A percentile compares a stretch with the other conserved stretches of the same genome.
Evolutionary conservation across 2,113 vertebrate genomes (phyloP).

Genomic region (Xenus cinereus): DNA sequence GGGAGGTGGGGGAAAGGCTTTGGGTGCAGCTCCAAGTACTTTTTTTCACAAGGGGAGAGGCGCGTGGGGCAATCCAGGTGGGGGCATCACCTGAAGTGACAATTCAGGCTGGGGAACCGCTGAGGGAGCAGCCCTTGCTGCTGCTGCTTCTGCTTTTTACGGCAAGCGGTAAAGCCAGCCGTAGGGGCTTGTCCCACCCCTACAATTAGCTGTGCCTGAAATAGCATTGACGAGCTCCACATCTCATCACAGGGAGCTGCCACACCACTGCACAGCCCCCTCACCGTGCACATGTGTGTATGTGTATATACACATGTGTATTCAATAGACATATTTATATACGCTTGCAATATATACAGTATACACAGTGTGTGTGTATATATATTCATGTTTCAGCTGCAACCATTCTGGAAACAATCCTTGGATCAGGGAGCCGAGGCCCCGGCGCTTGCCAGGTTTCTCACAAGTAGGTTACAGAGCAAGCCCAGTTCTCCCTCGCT

Average conservation of each 20-base stretch:
- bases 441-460: background rate
- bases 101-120: background rate
- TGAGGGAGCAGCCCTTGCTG: background rate
- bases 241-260: background rate
- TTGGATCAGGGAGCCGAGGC: background rate
- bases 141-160: background rate
- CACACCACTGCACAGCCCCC: background rate
- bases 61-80: background rate
- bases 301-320: background rate
- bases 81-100: rapidly evolving
- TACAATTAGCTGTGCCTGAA: background rate
- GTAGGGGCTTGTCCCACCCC: background rate
- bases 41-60: background rate
- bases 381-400: background rate
- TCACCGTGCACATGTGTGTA: rapidly evolving
- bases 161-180: background rate
- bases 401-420: background rate
- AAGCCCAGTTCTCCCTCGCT: background rate
- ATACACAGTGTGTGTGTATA: background rate
- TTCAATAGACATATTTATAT: background rate
- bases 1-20: background rate
- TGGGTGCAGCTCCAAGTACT: background rate
- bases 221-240: background rate
- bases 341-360: background rate
- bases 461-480: background rate